Percentiles rank a stretch among this genome's conserved stretches.
These are phyloP conservation scores for Chascanopsetta lugubris DNA, from an alignment of 2,113 vertebrate species.

Conservation along the genomic window DNA sequence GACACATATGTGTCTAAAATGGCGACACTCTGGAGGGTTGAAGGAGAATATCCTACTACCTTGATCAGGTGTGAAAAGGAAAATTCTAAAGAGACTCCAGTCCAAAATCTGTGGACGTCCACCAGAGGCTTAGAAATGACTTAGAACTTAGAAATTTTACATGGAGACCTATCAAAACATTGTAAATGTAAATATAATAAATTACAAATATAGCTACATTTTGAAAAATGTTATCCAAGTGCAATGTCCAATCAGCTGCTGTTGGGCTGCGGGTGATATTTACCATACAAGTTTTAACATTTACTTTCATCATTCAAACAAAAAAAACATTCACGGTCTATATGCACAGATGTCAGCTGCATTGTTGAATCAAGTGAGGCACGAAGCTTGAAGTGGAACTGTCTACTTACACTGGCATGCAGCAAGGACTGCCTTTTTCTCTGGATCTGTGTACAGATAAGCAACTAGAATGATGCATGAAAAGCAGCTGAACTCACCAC, in stretches of 20 bases:
- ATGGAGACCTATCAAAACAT: too few relatives aligned
- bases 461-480: neutral
- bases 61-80: too few relatives aligned
- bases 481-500: conserved; percentile 83
- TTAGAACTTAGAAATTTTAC: too few relatives aligned
- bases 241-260: neutral
- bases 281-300: neutral
- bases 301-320: neutral
- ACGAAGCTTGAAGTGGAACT: neutral
- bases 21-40: too few relatives aligned
- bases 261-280: neutral
- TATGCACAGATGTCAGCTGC: neutral
- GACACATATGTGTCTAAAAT: too few relatives aligned
- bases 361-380: neutral
- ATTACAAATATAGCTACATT: too few relatives aligned
- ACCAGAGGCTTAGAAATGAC: too few relatives aligned
- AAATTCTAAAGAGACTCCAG: too few relatives aligned
- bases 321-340: neutral
- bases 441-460: neutral
- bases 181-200: too few relatives aligned
- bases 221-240: neutral
- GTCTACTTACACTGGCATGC: neutral
- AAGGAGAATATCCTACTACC: too few relatives aligned
- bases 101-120: too few relatives aligned
- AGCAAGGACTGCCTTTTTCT: neutral